phyloP scores from a whole-genome alignment of 2,113 vertebrate genomes.

The Brienomyrus longianalis region DNA sequence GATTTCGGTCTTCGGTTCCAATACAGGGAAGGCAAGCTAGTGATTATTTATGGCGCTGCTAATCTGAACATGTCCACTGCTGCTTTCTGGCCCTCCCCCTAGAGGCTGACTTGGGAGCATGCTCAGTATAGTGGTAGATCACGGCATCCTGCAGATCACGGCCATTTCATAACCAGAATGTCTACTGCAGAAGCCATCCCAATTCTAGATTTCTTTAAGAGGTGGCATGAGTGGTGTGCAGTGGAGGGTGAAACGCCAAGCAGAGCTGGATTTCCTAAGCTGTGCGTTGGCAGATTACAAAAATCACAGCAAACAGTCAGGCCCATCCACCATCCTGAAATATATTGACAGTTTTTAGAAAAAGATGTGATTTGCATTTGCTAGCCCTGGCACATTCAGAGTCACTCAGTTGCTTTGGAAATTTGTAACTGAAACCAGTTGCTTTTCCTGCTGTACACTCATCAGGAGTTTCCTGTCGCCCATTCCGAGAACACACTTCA shows the following conservation, averaged over 20 bases:
- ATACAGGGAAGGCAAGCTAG: neutral
- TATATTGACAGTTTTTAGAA: neutral
- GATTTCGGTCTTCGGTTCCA: neutral
- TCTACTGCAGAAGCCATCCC: slow-evolving; percentile 36
- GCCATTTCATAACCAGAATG: slow-evolving; percentile 59
- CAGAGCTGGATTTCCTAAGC: neutral
- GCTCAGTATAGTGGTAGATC: slow-evolving; percentile 37
- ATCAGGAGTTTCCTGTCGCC: neutral
- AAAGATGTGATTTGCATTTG: neutral
- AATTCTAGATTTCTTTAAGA: neutral
- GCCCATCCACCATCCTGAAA: neutral
- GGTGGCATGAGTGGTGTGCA: neutral
- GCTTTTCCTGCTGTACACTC: neutral
- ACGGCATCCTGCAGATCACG: slow-evolving; percentile 26
- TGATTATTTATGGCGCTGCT: neutral
- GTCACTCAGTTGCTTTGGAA: neutral
- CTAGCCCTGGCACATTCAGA: neutral
- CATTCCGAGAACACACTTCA: neutral
- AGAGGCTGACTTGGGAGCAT: slow-evolving; percentile 53
- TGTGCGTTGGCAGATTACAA: neutral
- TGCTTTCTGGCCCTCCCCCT: slow-evolving; percentile 42
- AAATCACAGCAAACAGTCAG: neutral
- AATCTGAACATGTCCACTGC: neutral
- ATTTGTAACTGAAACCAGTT: neutral
- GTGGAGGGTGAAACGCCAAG: neutral